These are phyloP conservation scores for Mythimna vitellina DNA, from an alignment of 2,888 invertebrate genomes.

Conservation along the genomic window DNA sequence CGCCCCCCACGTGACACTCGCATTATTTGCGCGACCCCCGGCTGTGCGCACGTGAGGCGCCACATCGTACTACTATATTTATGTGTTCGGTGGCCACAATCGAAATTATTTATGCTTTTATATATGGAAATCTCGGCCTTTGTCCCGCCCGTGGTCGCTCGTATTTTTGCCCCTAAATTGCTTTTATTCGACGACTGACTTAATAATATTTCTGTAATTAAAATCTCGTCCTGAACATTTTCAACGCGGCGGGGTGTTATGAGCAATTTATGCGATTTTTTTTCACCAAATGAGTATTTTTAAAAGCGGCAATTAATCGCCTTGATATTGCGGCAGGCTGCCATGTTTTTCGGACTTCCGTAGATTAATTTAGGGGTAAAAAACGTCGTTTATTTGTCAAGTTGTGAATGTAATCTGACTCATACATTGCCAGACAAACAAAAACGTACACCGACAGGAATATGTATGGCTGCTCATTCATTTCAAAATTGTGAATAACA, in stretches of 20 bases:
- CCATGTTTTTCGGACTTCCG: slow-evolving; percentile 62
- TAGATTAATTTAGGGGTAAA: slow-evolving; percentile 62
- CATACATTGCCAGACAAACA: slow-evolving; percentile 44
- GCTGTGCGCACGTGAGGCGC: slow-evolving; percentile 79
- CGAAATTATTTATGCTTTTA: slow-evolving; percentile 88
- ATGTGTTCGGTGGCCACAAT: slow-evolving; percentile 83
- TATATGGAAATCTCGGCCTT: slow-evolving; percentile 84
- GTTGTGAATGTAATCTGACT: slow-evolving; percentile 52
- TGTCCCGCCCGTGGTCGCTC: slow-evolving; percentile 72
- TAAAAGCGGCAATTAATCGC: slow-evolving; percentile 76
- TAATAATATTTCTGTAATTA: slow-evolving; percentile 89
- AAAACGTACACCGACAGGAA: slow-evolving; percentile 29
- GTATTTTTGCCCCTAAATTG: slow-evolving; percentile 78
- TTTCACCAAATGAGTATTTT: slow-evolving; percentile 71
- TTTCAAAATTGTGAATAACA: slow-evolving; percentile 14
- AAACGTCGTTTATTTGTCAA: slow-evolving; percentile 65
- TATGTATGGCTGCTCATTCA: slow-evolving; percentile 15
- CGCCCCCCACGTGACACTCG: slow-evolving; percentile 75
- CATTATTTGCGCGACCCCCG: slow-evolving; percentile 82
- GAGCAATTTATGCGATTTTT: slow-evolving; percentile 78
- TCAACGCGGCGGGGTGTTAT: slow-evolving; percentile 75
- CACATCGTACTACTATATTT: slow-evolving; percentile 84
- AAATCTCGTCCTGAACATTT: slow-evolving; percentile 83
- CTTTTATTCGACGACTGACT: slow-evolving; percentile 85
- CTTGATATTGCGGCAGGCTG: slow-evolving; percentile 66